Percentiles rank a stretch among this genome's conserved stretches.
Evolutionary conservation across 1,140 invertebrate genomes (phyloP).

Genomic region (Phenacoccus solenopsis): DNA sequence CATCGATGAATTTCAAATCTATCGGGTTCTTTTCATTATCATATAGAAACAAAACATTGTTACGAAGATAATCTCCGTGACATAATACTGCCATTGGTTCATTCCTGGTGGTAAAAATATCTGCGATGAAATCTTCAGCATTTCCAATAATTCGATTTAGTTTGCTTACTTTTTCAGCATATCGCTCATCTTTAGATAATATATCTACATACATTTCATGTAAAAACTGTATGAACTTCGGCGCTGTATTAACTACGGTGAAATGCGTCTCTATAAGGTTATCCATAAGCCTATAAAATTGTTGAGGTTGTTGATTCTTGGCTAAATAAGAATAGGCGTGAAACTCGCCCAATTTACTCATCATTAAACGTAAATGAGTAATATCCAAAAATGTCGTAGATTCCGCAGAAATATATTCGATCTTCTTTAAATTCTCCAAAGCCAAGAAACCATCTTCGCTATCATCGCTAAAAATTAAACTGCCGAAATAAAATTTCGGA

Average conservation of each 20-base stretch:
- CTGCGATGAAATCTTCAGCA: background rate
- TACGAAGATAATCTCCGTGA: constrained; percentile 35
- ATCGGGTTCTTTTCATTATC: constrained; percentile 21
- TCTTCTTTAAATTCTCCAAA: background rate
- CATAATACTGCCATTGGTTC: constrained; percentile 32
- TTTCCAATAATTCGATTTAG: background rate
- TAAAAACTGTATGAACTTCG: no score
- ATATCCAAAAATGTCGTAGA: background rate
- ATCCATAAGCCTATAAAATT: background rate
- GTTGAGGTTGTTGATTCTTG: background rate
- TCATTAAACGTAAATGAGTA: background rate
- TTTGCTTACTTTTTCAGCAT: background rate
- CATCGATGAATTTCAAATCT: constrained; percentile 33
- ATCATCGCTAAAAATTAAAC: background rate
- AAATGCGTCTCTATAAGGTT: background rate
- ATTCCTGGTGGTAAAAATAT: background rate
- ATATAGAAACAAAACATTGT: constrained; percentile 31
- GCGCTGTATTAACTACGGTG: no score
- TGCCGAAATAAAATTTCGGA: background rate
- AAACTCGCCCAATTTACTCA: background rate
- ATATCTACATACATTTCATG: no score
- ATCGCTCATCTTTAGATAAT: background rate
- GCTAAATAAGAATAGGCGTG: background rate
- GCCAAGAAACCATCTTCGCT: background rate
- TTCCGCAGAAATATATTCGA: background rate